A percentile compares a stretch with the other conserved stretches of the same genome.
phyloP scores from a whole-genome alignment of 2,888 invertebrate genomes.

The Cryptocephalus primarius region DNA sequence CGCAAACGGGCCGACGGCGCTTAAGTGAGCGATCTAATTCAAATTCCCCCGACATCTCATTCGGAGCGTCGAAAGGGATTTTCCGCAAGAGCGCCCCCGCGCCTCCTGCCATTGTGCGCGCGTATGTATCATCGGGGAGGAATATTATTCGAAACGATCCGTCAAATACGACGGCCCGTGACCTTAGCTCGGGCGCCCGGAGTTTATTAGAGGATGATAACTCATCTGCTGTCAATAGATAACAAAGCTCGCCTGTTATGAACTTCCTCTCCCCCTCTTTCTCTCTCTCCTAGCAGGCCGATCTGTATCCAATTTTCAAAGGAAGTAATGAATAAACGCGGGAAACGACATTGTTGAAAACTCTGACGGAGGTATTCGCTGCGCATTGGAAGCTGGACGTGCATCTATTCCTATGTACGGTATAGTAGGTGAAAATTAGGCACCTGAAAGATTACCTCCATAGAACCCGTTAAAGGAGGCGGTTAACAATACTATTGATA shows the following conservation, averaged over 20 bases:
- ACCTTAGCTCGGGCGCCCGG: constrained; percentile 4
- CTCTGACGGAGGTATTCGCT: too few species aligned
- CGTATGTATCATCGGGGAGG: neutral
- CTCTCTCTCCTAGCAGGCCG: neutral
- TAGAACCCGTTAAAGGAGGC: too few species aligned
- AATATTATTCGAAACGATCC: constrained; percentile 25
- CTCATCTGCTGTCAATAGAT: constrained; percentile 12
- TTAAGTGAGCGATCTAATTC: too few species aligned
- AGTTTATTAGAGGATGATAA: constrained; percentile 17
- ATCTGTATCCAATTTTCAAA: constrained; percentile 7
- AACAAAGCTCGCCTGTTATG: constrained; percentile 4
- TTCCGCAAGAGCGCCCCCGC: too few species aligned
- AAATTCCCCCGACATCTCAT: too few species aligned
- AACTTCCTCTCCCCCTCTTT: neutral
- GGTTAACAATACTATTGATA: too few species aligned
- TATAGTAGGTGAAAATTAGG: too few species aligned
- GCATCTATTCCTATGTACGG: too few species aligned
- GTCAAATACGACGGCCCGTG: constrained; percentile 23
- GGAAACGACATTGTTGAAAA: neutral
- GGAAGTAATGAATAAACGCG: constrained; percentile 5
- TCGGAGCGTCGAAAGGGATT: too few species aligned
- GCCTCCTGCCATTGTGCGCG: too few species aligned
- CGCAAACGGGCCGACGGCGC: too few species aligned
- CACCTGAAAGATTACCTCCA: too few species aligned
- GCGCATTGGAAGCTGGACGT: neutral